These are phyloP conservation scores for Pomacea canaliculata DNA, from an alignment of 2,888 invertebrate genomes.

Conservation along the genomic window DNA sequence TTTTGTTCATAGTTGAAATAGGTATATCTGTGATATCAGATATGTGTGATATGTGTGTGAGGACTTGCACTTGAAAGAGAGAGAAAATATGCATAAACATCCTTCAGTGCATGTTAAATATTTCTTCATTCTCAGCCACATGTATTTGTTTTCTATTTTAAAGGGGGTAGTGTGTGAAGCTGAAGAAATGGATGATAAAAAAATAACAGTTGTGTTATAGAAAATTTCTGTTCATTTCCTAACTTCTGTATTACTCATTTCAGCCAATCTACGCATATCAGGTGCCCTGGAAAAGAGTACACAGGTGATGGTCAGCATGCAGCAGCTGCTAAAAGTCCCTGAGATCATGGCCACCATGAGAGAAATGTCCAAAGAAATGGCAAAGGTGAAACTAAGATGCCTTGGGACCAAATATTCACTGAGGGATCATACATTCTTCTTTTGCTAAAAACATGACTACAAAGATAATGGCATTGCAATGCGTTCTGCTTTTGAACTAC, in stretches of 20 bases:
- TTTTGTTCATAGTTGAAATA: no score
- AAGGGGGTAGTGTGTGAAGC: not conserved
- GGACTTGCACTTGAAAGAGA: not conserved
- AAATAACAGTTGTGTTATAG: not conserved
- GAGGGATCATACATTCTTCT: not conserved
- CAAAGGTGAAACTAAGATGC: constrained; percentile 75
- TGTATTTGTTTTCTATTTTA: not conserved
- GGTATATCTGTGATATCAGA: no score
- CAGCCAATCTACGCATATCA: constrained; percentile 93
- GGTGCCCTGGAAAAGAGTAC: constrained; percentile 95
- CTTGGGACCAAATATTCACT: not conserved
- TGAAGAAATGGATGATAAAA: not conserved
- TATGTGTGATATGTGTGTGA: not conserved
- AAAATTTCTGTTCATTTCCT: not conserved
- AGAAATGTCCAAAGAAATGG: constrained; percentile 98
- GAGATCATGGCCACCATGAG: constrained; percentile 97
- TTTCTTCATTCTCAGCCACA: not conserved
- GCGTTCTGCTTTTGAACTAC: no score
- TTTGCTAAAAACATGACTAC: not conserved
- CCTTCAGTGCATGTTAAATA: no score
- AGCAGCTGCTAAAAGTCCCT: constrained; percentile 87
- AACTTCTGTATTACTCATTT: constrained; percentile 11
- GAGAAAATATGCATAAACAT: not conserved
- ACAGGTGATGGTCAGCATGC: constrained; percentile 99
- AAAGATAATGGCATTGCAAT: no score